Conservation (phyloP, 2,888 invertebrate genomes). For the Leptinotarsa haldemani region DNA sequence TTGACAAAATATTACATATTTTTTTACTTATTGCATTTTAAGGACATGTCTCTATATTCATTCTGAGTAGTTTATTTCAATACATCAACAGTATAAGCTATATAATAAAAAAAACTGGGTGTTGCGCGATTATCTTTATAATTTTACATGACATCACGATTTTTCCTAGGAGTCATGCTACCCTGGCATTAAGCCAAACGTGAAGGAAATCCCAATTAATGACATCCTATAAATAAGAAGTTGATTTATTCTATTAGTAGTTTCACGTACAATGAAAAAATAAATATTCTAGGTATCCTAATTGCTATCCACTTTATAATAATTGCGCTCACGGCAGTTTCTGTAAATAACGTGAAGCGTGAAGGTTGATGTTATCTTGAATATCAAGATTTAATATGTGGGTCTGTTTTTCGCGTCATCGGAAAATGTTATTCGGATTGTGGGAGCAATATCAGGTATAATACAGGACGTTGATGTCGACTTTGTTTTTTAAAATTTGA, state of each 20-base stretch:
- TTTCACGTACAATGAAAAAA: neutral
- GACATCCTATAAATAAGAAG: slow-evolving; percentile 9
- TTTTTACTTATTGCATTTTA: no score
- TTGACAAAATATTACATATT: no score
- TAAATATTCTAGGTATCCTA: slow-evolving; percentile 7
- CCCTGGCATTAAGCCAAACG: slow-evolving; percentile 5
- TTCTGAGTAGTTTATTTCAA: no score
- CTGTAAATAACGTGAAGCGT: neutral
- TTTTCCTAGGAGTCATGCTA: neutral
- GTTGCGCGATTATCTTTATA: neutral
- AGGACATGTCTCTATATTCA: no score
- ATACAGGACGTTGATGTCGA: neutral
- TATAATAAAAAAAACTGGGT: neutral
- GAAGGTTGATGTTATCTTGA: neutral
- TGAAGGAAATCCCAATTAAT: slow-evolving; percentile 11
- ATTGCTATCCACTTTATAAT: slow-evolving; percentile 2
- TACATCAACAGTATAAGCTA: no score
- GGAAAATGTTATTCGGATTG: neutral
- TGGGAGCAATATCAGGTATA: neutral
- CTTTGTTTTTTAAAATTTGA: no score
- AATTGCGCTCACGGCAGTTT: neutral
- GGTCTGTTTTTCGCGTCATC: neutral
- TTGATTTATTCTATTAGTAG: slow-evolving; percentile 4
- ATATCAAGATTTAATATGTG: neutral
- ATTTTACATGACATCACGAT: neutral